Base-by-base conservation (phyloP, 2,888 invertebrate species). In the Sympetrum striolatum region DNA sequence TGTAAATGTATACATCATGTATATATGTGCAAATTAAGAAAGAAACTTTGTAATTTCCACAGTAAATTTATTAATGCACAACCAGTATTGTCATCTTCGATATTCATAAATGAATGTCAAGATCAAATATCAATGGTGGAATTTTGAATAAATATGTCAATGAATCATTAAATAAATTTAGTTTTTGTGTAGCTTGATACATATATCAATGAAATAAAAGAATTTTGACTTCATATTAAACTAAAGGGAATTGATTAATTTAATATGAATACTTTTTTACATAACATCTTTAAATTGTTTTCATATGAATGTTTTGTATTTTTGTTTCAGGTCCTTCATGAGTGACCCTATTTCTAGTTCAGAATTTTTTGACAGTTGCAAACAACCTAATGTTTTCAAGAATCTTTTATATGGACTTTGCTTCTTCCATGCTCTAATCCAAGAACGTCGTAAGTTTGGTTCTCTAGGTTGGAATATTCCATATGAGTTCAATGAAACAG, bases 401-500 rank as follows among this genome's bases (percentile, higher is more conserved):
- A 97, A 97, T 93, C 95, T 99, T 39, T 94, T 99, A 91, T 99
- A 96, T 93, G 97, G 97, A 2, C 94, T 99, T 90, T 98, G 98
- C 94, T 99, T 99, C 94, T 99, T 99, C 94, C 99, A 99, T 94
- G 99, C 98, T 0, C 95, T 98, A 81, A 96, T 98, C 0, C 98
- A 98, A 94, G 99, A 99, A 94, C 95, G 99, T 90, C 94, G 98
- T 10, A 98, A 98, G 94, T 99, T 98, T 93, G 98, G 98, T 0
- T 97, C 98, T 0, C 95, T 98, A 37, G 99, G 99, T 0, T 99
- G 98, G 98, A 99, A 99, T 93, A 98, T 98, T 91, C 96, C 97
- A 0, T 99, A 99, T 93, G 98, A 98, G 93, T 99, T 99, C 94
- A 98, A 98, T 93, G 98, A 99, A 93, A 98, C 98, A 0, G 99